A percentile compares a stretch with the other conserved stretches of the same genome.
These are phyloP conservation scores for Leptarthrus brevirostris DNA, from an alignment of 2,888 invertebrate genomes.

Conservation along the genomic window DNA sequence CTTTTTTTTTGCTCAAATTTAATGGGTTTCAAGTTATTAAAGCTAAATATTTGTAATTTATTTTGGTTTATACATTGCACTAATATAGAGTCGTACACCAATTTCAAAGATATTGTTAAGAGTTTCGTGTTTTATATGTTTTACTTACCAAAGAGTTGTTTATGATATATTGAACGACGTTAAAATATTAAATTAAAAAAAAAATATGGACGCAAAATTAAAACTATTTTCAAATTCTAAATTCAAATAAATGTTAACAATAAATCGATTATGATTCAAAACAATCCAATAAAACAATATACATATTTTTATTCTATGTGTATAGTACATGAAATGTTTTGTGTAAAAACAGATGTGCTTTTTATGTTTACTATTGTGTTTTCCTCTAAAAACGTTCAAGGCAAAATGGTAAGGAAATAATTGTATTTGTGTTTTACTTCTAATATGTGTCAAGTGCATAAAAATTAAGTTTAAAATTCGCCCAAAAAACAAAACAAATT, in stretches of 20 bases:
- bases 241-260: slow-evolving; percentile 7
- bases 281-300: slow-evolving; percentile 24
- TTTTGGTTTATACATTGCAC: slow-evolving; percentile 14
- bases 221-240: slow-evolving; percentile 13
- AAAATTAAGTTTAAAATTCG: slow-evolving; percentile 3
- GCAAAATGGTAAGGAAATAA: slow-evolving; percentile 22
- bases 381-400: slow-evolving; percentile 7
- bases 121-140: slow-evolving; percentile 19
- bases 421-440: slow-evolving; percentile 19
- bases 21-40: not conserved
- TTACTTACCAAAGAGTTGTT: not conserved
- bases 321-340: slow-evolving; percentile 43
- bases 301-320: slow-evolving; percentile 43
- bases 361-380: slow-evolving; percentile 48
- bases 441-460: slow-evolving; percentile 17
- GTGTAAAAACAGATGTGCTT: slow-evolving; percentile 45
- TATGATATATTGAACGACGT: not conserved
- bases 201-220: slow-evolving; percentile 6
- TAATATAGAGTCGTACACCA: slow-evolving; percentile 12
- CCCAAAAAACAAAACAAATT: not conserved
- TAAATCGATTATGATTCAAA: not conserved
- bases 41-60: not conserved
- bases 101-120: not conserved
- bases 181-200: not conserved
- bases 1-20: not conserved